These are phyloP conservation scores for Nasonia longicornis DNA, from an alignment of 1,140 invertebrate genomes.

Conservation along the genomic window DNA sequence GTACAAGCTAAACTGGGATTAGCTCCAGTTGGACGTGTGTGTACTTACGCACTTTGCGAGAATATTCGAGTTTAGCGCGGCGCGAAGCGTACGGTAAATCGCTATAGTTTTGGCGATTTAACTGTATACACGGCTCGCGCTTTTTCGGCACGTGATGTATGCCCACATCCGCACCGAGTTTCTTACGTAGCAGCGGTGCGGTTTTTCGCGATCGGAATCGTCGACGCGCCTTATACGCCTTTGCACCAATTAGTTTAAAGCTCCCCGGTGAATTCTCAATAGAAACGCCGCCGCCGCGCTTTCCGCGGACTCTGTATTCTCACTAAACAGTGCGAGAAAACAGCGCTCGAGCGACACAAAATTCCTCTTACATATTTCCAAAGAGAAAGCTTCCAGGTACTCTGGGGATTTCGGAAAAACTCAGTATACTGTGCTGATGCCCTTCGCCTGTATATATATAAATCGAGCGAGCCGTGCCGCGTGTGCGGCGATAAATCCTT, in stretches of 20 bases:
- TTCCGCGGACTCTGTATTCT: neutral
- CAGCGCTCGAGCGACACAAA: neutral
- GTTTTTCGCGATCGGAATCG: neutral
- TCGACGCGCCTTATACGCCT: too few species aligned
- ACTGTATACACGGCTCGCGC: too few species aligned
- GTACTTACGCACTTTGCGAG: neutral
- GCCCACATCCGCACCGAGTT: too few species aligned
- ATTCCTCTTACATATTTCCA: neutral
- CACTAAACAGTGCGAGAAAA: neutral
- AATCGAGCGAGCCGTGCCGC: conserved; percentile 4
- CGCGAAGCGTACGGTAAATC: too few species aligned
- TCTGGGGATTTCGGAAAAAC: conserved; percentile 1
- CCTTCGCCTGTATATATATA: neutral
- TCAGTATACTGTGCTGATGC: neutral
- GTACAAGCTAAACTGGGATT: neutral
- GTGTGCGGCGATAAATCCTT: conserved; percentile 29
- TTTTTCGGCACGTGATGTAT: too few species aligned
- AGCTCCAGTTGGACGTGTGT: neutral
- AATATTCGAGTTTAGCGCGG: too few species aligned
- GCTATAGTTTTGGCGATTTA: too few species aligned
- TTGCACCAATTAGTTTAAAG: neutral
- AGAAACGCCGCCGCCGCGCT: neutral
- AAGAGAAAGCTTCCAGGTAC: neutral
- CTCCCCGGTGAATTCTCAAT: neutral
- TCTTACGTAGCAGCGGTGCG: too few species aligned